These are phyloP conservation scores for Synergus japonicus DNA, from an alignment of 2,888 invertebrate genomes.

Conservation along the genomic window DNA sequence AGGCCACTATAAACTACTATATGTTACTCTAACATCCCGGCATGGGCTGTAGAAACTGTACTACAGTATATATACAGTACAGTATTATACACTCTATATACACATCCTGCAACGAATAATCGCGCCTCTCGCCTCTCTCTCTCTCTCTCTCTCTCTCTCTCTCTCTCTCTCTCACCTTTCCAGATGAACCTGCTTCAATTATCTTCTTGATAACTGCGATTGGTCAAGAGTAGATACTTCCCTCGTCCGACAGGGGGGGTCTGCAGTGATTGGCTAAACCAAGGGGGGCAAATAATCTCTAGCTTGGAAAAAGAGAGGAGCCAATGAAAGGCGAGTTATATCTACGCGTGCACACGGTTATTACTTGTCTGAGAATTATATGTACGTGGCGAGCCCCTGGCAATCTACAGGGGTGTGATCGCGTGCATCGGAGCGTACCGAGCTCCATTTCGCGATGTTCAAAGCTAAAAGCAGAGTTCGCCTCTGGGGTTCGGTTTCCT, in stretches of 20 bases:
- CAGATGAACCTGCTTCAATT: conserved; percentile 48
- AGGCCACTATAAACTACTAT: neutral
- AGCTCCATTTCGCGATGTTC: conserved; percentile 38
- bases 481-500: conserved; percentile 55
- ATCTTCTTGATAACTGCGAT: conserved; percentile 47
- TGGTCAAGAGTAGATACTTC: conserved; percentile 44
- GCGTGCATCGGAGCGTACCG: conserved; percentile 56
- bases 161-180: conserved; percentile 26
- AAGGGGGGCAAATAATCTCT: conserved; percentile 42
- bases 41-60: no score
- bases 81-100: neutral
- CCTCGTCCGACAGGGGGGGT: conserved; percentile 15
- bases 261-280: conserved; percentile 19
- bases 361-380: conserved; percentile 48
- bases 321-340: conserved; percentile 36
- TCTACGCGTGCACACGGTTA: conserved; percentile 45
- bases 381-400: conserved; percentile 50
- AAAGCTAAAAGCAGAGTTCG: conserved; percentile 52
- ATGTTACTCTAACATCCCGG: neutral
- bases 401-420: conserved; percentile 57
- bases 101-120: neutral
- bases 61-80: neutral
- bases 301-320: conserved; percentile 47
- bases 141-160: conserved; percentile 25
- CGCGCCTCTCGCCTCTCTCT: neutral